These are phyloP conservation scores for Etheostoma cragini DNA, from an alignment of 2,113 vertebrate genomes.

Conservation along the genomic window DNA sequence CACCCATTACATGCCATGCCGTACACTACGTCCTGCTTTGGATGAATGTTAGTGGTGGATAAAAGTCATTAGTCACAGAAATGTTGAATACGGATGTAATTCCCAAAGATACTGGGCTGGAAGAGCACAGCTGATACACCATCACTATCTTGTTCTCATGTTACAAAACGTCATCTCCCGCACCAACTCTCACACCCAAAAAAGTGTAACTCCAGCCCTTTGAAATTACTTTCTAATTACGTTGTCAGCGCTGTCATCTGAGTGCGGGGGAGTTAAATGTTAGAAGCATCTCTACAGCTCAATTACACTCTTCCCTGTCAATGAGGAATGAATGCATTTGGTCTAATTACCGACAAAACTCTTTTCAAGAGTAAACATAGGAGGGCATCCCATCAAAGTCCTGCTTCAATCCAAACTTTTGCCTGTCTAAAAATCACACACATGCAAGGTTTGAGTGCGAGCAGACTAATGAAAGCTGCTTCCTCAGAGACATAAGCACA, in stretches of 20 bases:
- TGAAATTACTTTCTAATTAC: constrained; percentile 16
- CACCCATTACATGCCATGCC: neutral
- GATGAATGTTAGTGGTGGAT: neutral
- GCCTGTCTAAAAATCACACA: neutral
- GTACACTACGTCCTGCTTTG: neutral
- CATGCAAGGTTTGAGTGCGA: neutral
- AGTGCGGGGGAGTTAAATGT: constrained; percentile 9
- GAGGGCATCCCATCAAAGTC: neutral
- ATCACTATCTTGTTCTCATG: neutral
- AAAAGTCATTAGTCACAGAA: neutral
- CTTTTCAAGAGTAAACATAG: constrained; percentile 15
- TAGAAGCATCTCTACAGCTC: constrained; percentile 14
- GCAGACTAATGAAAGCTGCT: neutral
- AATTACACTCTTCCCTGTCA: constrained; percentile 15
- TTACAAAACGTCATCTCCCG: neutral
- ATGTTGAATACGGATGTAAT: neutral
- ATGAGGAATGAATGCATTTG: neutral
- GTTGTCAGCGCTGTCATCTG: neutral
- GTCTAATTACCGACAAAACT: constrained; percentile 28
- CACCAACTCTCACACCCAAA: neutral
- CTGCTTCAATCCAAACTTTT: constrained; percentile 5
- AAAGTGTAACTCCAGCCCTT: neutral
- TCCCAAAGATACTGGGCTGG: neutral
- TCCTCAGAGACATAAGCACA: neutral
- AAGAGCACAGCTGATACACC: neutral